phyloP scores from a whole-genome alignment of 2,797 vertebrate genomes.

The Leucoraja ocellata region DNA sequence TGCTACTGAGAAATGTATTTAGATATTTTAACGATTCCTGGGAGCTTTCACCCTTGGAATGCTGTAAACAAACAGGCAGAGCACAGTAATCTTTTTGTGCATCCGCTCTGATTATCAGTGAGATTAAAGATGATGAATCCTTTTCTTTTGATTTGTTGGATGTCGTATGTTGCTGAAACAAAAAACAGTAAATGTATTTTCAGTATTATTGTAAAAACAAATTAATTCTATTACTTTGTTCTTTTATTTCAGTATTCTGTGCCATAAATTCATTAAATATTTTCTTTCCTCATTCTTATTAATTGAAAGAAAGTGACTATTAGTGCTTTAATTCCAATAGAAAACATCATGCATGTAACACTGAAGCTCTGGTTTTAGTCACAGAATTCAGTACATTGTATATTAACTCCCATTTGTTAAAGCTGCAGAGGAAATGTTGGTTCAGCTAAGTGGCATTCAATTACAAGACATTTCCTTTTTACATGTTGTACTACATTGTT shows the following conservation, averaged over 20 bases:
- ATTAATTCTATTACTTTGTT: constrained; percentile 6
- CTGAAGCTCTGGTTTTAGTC: neutral
- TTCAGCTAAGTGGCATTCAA: constrained; percentile 34
- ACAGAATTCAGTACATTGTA: neutral
- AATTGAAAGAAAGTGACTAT: constrained; percentile 14
- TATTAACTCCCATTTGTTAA: neutral
- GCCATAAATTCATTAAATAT: neutral
- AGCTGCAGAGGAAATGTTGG: neutral
- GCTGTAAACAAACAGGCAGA: constrained; percentile 15
- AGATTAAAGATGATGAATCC: neutral
- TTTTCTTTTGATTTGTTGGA: neutral
- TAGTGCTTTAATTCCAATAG: neutral
- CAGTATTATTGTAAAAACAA: neutral
- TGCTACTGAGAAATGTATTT: neutral
- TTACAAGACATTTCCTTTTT: constrained; percentile 24
- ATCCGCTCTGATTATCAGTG: neutral
- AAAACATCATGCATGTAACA: neutral
- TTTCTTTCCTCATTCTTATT: neutral
- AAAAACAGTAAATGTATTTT: neutral
- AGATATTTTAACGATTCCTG: constrained; percentile 1
- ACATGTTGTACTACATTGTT: neutral
- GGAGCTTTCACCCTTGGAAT: neutral
- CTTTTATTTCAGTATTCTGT: neutral
- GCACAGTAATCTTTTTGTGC: neutral
- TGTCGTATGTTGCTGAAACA: neutral